Evolutionary conservation across 2,113 vertebrate genomes (phyloP), one percentile per base, ranked within the genome.

Genomic region (cattle (Bos taurus)): DNA sequence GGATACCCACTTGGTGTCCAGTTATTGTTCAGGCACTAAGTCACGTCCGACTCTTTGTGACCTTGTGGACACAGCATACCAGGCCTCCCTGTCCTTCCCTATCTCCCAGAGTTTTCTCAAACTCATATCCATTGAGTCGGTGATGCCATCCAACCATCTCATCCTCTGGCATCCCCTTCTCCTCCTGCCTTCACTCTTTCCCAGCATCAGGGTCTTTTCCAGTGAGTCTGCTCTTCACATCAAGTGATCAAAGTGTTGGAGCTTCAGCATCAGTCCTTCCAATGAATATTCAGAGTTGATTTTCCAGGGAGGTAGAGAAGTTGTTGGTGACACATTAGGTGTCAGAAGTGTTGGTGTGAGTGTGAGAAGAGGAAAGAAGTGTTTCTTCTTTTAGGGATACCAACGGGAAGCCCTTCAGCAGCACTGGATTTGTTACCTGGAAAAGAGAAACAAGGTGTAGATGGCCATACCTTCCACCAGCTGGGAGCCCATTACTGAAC

Each of bases 401-500:
- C 15, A 8, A 56, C 6, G 3, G 87, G 19, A 25, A 33, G 74
- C 43, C 33, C 67, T 36, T 46, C 9, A 46, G 26, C 57, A 52
- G 59, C 40, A 30, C 43, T 1, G 3, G n/a, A 28, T 7, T 36
- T n/a, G 8, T 25, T 5, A 60, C 13, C 0, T 48, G n/a, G 40
- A 26, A 60, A 40, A 86, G 15, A 82, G 15, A 62, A n/a, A 19
- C 11, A 21, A 50, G 0, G 1, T 36, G 3, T n/a, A 33, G 40
- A 33, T 10, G 6, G 3, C 54, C 74, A 16, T 21, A 5, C 14
- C 19, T 84, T 17, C 23, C 52, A 62, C 85, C 6, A 12, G 1
- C n/a, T 14, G 4, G 60, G 59, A 56, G 36, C 62, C 60, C 9
- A 5, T 67, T 9, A 78, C 43, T 59, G n/a, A 14, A 62, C 1